Conservation (phyloP, 2,113 vertebrate genomes). For the Proteles cristata region DNA sequence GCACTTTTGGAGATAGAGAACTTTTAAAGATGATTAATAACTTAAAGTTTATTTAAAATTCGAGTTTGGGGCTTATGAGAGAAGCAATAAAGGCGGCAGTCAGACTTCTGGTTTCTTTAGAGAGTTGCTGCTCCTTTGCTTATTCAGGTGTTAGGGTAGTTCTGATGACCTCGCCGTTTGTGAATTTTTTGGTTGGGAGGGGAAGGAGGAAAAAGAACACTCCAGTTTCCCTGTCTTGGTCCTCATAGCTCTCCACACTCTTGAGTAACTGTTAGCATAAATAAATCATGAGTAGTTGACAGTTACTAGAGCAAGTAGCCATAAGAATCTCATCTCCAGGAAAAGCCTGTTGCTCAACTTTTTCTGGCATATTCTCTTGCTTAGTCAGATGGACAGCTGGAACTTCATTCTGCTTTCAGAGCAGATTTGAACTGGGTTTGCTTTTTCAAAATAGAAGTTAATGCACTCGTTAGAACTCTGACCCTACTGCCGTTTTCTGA, state of each 20-base stretch:
- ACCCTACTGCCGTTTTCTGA: slow-evolving; percentile 8
- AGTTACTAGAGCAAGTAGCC: slow-evolving; percentile 41
- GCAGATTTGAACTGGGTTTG: slow-evolving; percentile 53
- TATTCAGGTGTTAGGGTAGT: neutral
- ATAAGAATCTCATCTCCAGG: slow-evolving; percentile 44
- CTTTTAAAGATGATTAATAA: slow-evolving; percentile 29
- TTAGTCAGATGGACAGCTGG: slow-evolving; percentile 59
- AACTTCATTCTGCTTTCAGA: slow-evolving; percentile 48
- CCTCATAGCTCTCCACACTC: neutral
- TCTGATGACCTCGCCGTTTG: neutral
- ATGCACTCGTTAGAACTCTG: neutral
- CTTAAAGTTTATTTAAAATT: slow-evolving; percentile 47
- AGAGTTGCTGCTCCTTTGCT: neutral
- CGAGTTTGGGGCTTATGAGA: neutral
- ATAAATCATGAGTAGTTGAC: slow-evolving; percentile 47
- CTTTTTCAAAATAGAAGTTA: slow-evolving; percentile 40
- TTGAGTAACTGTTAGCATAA: slow-evolving; percentile 42
- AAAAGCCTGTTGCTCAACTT: slow-evolving; percentile 73
- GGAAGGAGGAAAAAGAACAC: neutral
- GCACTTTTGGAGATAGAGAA: neutral
- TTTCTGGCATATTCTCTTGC: slow-evolving; percentile 56
- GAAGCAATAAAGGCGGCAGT: neutral
- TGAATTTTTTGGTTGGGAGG: neutral
- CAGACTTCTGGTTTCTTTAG: neutral
- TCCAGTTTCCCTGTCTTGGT: slow-evolving; percentile 28